Conservation (phyloP, 2,888 invertebrate genomes). For the Eucriotettix oculatus region DNA sequence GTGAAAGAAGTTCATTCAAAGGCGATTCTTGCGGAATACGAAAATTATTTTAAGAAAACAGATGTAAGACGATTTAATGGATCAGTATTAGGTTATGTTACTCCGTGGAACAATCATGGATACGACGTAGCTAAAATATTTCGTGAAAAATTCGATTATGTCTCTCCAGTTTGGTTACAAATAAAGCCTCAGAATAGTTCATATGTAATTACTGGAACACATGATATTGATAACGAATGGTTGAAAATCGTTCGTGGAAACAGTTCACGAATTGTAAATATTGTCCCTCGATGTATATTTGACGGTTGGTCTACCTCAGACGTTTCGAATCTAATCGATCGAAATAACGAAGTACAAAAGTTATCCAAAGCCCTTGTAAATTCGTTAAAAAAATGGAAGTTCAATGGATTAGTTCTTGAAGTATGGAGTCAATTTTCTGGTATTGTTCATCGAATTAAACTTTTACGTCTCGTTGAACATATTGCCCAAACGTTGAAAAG, state of each 20-base stretch:
- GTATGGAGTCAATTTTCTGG: conserved; percentile 73
- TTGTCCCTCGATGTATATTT: conserved; percentile 77
- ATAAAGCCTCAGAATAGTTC: conserved; percentile 45
- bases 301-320: conserved; percentile 71
- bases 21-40: conserved; percentile 61
- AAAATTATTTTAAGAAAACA: conserved; percentile 56
- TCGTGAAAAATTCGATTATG: conserved; percentile 71
- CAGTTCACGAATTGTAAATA: conserved; percentile 37
- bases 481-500: conserved; percentile 34
- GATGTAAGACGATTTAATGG: conserved; percentile 47
- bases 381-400: conserved; percentile 44
- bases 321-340: conserved; percentile 50
- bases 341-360: conserved; percentile 45
- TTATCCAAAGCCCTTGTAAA: conserved; percentile 51
- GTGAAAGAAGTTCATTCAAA: conserved; percentile 44
- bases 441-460: conserved; percentile 34
- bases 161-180: conserved; percentile 93
- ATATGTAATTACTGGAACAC: conserved; percentile 52
- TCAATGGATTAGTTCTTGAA: conserved; percentile 83
- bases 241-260: conserved; percentile 50
- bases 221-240: conserved; percentile 79
- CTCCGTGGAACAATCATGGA: conserved; percentile 91
- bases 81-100: conserved; percentile 76
- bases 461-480: conserved; percentile 45
- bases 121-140: conserved; percentile 84